Evolutionary conservation across 2,797 vertebrate genomes (phyloP), one percentile per base, ranked within the genome.

Genomic region (Coregonus sp.): DNA sequence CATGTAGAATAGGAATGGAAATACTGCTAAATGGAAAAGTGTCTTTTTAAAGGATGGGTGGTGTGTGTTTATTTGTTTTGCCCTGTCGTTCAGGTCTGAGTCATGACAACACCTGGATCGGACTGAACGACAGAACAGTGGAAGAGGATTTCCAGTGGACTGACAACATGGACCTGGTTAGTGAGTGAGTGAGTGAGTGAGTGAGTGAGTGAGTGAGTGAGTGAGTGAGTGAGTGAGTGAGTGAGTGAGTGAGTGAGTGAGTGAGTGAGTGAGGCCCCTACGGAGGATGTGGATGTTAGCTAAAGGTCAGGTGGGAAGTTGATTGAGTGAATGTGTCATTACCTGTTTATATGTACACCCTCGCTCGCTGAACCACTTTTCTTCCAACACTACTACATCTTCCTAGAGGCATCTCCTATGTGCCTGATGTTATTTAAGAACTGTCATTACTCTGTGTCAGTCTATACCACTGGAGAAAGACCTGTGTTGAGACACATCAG

Each of bases 121-220:
- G 98, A 29, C 91, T 99, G 71, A 99, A 98, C 0, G 97, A 99
- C 88, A 93, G 97, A 7, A 99, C 96, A 0, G 97, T 99, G 86
- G 98, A 99, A 86, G 95, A 97, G 40, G 98, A 99, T 80, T 99
- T 99, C 90, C 98, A 99, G 84, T 99, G 98, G 98, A 98, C 97
- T 0, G 97, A 99, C 90, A 97, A 96, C 89, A 97, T 96, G 0
- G 96, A 91, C 72, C 85, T 98, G 96, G 98, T 98, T 85, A 95
- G 96, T 56, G 70, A 20, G 59, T 25, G 14, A 2, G 56, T 9
- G 56, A 0, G 1, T 20, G 18, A 59, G 12, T 0, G 1, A 16
- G 51, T 7, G 37, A 2, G 1, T n/a, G 52, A 56, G 3, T 5
- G 31, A 14, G 65, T 16, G 20, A 31, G 25, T 31, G 63, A 25